These are phyloP conservation scores for Mixornis gularis DNA, from an alignment of 2,113 vertebrate species.

Conservation along the genomic window DNA sequence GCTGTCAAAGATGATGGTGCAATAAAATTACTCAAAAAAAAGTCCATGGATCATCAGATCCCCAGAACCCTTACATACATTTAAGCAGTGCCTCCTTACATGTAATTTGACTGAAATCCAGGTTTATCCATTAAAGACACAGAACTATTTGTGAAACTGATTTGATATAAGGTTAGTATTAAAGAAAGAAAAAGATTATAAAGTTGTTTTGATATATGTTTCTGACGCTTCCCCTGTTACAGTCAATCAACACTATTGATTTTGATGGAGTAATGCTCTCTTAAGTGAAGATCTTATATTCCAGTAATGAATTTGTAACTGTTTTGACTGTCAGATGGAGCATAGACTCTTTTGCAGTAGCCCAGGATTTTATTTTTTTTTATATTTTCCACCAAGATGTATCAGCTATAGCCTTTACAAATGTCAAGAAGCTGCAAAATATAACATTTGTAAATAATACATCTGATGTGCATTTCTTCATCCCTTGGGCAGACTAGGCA, in stretches of 20 bases:
- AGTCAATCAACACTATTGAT: not conserved
- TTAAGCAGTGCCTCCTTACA: not conserved
- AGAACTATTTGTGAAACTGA: not conserved
- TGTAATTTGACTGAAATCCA: not conserved
- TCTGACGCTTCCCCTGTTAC: not conserved
- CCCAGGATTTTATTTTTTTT: not conserved
- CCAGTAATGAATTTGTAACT: conserved; percentile 8
- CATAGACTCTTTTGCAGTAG: not conserved
- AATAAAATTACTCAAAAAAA: not conserved
- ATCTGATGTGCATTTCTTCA: conserved; percentile 17
- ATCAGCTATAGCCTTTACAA: conserved; percentile 36
- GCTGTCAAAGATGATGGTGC: not conserved
- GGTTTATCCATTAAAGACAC: not conserved
- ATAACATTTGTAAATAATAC: conserved; percentile 52
- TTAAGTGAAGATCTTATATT: conserved; percentile 6
- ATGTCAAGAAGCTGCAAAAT: conserved; percentile 54
- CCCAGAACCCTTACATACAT: not conserved
- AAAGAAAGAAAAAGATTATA: not conserved
- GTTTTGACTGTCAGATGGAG: not conserved
- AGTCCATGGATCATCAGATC: not conserved
- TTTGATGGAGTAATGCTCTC: not conserved
- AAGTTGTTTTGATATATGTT: not conserved
- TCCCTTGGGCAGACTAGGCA: not conserved
- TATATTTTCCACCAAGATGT: conserved; percentile 9
- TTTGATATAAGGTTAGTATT: not conserved